These are phyloP conservation scores for Phlogophora meticulosa DNA, from an alignment of 2,888 invertebrate genomes.

Conservation along the genomic window DNA sequence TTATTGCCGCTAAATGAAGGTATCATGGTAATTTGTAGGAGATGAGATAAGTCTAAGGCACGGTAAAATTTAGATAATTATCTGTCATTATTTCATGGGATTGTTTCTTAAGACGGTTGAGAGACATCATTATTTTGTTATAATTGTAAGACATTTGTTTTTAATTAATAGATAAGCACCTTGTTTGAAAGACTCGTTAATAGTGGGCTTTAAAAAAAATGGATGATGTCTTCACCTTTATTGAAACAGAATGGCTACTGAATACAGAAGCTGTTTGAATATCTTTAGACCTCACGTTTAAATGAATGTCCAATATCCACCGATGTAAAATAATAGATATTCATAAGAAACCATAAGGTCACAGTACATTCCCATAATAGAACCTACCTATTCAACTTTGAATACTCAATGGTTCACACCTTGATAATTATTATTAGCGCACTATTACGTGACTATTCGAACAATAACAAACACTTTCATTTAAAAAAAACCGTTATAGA, in stretches of 20 bases:
- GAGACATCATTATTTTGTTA: slow-evolving; percentile 13
- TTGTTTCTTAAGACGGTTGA: slow-evolving; percentile 3
- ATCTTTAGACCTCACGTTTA: background rate
- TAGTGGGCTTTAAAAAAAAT: background rate
- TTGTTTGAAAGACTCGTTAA: background rate
- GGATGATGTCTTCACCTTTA: background rate
- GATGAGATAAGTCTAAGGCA: slow-evolving; percentile 39
- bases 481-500: slow-evolving; percentile 17
- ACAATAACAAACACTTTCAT: slow-evolving; percentile 47
- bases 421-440: slow-evolving; percentile 39
- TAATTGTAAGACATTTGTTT: background rate
- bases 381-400: slow-evolving; percentile 26
- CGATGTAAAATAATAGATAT: slow-evolving; percentile 7
- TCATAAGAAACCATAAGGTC: slow-evolving; percentile 44
- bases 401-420: slow-evolving; percentile 38
- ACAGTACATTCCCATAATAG: slow-evolving; percentile 35
- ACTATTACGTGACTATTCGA: slow-evolving; percentile 36
- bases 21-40: slow-evolving; percentile 39
- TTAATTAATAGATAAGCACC: background rate
- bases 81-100: slow-evolving; percentile 20
- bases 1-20: slow-evolving; percentile 50
- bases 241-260: background rate
- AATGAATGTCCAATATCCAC: slow-evolving; percentile 21
- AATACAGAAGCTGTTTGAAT: background rate
- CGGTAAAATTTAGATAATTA: slow-evolving; percentile 22